Conservation (phyloP, 2,888 invertebrate genomes). For the Apantesis nais region DNA sequence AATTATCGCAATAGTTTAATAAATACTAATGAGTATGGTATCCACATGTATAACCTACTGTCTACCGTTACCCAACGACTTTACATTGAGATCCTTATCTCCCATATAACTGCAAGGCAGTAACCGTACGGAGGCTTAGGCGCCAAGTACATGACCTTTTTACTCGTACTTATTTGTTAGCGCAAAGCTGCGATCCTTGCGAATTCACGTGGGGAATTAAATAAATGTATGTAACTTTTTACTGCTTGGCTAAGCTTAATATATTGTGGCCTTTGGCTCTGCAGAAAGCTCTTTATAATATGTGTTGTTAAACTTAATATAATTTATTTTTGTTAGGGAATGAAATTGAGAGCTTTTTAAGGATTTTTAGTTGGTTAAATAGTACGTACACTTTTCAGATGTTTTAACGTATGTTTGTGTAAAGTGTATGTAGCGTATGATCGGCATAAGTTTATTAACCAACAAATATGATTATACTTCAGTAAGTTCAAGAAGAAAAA, state of each 20-base stretch:
- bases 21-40: not conserved
- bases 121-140: conserved; percentile 5
- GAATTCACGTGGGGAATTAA: conserved; percentile 13
- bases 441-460: too few relatives aligned
- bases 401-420: too few relatives aligned
- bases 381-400: too few relatives aligned
- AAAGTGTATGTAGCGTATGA: too few relatives aligned
- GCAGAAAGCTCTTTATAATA: not conserved
- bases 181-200: conserved; percentile 22
- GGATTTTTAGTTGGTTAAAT: not conserved
- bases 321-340: not conserved
- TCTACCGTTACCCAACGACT: not conserved
- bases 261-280: not conserved
- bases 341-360: not conserved
- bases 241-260: conserved; percentile 9
- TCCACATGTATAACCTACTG: not conserved
- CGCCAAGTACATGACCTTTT: conserved; percentile 10
- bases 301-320: not conserved
- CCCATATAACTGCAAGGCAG: conserved; percentile 6
- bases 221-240: conserved; percentile 11
- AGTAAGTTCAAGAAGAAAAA: too few relatives aligned
- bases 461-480: too few relatives aligned
- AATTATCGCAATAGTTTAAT: not conserved
- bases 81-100: not conserved
- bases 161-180: conserved; percentile 15